phyloP scores from a whole-genome alignment of 2,797 vertebrate genomes.

The Carcharodon carcharias region DNA sequence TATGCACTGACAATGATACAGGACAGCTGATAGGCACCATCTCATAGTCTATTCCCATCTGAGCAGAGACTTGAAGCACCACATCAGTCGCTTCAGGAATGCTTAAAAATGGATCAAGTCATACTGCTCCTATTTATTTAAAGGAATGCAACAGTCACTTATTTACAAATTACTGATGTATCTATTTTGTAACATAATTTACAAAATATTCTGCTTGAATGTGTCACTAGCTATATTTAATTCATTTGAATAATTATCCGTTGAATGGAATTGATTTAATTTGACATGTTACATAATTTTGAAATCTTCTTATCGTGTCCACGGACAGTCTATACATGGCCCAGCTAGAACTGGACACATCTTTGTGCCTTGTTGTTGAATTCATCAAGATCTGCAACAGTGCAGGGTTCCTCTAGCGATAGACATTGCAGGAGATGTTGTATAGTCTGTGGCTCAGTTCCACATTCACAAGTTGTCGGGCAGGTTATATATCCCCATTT shows the following conservation, averaged over 20 bases:
- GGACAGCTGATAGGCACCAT: not conserved
- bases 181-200: constrained; percentile 15
- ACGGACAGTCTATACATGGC: no score
- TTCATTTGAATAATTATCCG: constrained; percentile 5
- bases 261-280: constrained; percentile 15
- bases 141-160: not conserved
- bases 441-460: no score
- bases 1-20: not conserved
- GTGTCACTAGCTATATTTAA: not conserved
- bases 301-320: not conserved
- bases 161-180: constrained; percentile 17
- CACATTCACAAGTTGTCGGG: no score
- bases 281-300: not conserved
- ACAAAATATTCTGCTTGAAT: constrained; percentile 26
- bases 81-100: not conserved
- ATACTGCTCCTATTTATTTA: not conserved
- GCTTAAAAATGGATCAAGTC: not conserved
- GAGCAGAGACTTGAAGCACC: not conserved
- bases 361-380: no score
- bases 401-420: no score
- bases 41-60: not conserved
- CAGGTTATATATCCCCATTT: no score
- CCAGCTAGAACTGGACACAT: no score
- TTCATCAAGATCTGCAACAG: no score
- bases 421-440: no score